Conservation (phyloP, 2,888 invertebrate species). For the Andricus quercusramuli region DNA sequence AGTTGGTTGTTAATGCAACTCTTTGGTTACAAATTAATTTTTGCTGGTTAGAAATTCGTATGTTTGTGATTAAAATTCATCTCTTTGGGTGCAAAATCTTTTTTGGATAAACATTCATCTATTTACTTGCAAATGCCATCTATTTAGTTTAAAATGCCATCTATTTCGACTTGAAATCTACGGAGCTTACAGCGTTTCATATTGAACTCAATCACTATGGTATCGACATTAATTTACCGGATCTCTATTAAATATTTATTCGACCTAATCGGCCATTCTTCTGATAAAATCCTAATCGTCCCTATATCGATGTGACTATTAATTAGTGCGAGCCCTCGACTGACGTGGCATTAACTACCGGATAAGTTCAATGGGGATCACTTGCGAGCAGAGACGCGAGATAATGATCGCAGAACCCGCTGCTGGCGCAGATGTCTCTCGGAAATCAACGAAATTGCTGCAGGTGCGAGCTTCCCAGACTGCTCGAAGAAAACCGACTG, state of each 20-base stretch:
- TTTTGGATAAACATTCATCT: no score
- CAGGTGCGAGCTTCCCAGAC: not conserved
- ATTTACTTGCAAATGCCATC: no score
- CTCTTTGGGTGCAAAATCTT: no score
- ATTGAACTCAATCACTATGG: no score
- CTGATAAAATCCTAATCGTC: conserved; percentile 27
- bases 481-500: not conserved
- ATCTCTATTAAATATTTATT: not conserved
- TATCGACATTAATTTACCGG: no score
- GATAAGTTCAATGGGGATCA: conserved; percentile 30
- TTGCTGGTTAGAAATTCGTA: no score
- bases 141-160: no score
- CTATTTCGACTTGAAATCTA: no score
- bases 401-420: conserved; percentile 17
- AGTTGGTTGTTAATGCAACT: no score
- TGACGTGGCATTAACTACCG: conserved; percentile 28
- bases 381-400: conserved; percentile 24
- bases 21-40: no score
- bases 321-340: conserved; percentile 33
- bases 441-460: conserved; percentile 21
- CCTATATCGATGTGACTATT: conserved; percentile 23
- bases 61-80: no score
- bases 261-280: not conserved
- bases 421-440: conserved; percentile 21
- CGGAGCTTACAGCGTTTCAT: no score